Percentiles rank a stretch among this genome's conserved stretches.
Evolutionary conservation across 2,888 invertebrate species (phyloP).

Genomic region (Belgica antarctica): DNA sequence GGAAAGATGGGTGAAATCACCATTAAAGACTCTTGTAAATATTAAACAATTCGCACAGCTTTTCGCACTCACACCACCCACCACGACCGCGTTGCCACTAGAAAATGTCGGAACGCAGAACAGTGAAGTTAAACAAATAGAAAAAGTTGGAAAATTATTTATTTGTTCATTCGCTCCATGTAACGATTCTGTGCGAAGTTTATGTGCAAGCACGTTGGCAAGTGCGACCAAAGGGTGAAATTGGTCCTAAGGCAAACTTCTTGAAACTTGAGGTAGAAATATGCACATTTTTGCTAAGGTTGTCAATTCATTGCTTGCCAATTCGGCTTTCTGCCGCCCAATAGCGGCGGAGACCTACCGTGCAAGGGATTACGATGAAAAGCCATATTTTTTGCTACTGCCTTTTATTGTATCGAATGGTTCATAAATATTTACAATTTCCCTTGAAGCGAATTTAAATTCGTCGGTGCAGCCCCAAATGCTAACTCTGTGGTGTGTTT

Average conservation of each 20-base stretch:
- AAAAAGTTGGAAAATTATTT: conserved; percentile 27
- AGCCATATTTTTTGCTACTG: conserved; percentile 18
- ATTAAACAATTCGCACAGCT: conserved; percentile 12
- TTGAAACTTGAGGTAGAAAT: no score
- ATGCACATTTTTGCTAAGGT: no score
- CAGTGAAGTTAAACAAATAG: conserved; percentile 22
- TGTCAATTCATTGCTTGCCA: no score
- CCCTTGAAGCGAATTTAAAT: neutral
- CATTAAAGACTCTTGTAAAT: conserved; percentile 28
- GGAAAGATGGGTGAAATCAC: conserved; percentile 15
- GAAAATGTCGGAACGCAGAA: neutral
- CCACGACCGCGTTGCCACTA: no score
- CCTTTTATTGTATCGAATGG: conserved; percentile 23
- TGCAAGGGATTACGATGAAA: conserved; percentile 18
- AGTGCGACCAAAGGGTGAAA: no score
- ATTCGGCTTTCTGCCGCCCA: no score
- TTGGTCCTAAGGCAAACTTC: no score
- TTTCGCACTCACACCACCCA: no score
- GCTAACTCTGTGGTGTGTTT: neutral
- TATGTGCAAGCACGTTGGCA: no score
- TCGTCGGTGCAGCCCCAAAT: neutral
- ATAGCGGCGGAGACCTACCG: neutral
- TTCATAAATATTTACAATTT: conserved; percentile 31
- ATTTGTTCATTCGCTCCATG: conserved; percentile 28
- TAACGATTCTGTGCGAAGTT: conserved; percentile 2